Conservation (phyloP, 2,797 vertebrate genomes). For the Trichosurus vulpecula region DNA sequence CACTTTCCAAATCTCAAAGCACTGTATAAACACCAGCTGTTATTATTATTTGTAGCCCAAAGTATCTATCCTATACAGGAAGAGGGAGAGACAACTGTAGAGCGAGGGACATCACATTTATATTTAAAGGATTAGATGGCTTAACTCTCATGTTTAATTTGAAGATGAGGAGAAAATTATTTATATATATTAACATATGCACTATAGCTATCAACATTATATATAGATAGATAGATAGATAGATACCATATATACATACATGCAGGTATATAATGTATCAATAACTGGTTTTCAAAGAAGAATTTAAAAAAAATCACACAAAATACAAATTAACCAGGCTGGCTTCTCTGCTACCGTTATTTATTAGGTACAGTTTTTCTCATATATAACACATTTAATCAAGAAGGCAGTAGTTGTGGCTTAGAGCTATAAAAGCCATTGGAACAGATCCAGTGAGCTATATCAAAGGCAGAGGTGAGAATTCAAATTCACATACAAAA, state of each 20-base stretch:
- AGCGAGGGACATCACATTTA: background rate
- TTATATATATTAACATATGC: background rate
- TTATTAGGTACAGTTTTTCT: conserved; percentile 28
- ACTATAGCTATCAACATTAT: too few relatives aligned
- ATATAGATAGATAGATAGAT: background rate
- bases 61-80: background rate
- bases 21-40: background rate
- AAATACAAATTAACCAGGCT: background rate
- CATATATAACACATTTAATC: conserved; percentile 33
- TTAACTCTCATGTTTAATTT: background rate
- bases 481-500: conserved; percentile 19
- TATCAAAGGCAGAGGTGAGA: conserved; percentile 15
- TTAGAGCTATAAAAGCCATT: conserved; percentile 31
- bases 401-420: background rate
- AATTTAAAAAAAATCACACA: conserved; percentile 37
- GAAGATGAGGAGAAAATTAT: background rate
- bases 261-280: background rate
- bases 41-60: background rate
- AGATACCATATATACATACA: too few relatives aligned
- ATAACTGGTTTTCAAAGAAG: background rate
- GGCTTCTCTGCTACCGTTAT: background rate
- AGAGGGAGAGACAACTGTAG: background rate
- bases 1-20: background rate
- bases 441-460: background rate
- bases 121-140: background rate